Conservation (phyloP, 2,113 vertebrate species). For the Ailuropoda melanoleuca region DNA sequence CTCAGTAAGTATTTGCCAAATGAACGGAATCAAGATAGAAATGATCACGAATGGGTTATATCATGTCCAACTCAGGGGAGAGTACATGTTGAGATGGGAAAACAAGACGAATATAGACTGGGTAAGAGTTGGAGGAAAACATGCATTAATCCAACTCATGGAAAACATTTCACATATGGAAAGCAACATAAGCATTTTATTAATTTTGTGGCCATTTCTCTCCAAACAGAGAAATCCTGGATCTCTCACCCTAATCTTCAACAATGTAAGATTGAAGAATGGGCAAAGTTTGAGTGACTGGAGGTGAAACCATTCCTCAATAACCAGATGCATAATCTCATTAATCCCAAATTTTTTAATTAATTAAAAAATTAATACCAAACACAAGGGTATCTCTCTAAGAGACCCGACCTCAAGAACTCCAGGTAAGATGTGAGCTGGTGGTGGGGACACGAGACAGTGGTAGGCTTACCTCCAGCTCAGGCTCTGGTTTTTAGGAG, state of each 20-base stretch:
- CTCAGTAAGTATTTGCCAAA: neutral
- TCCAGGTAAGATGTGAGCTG: neutral
- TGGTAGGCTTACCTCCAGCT: too few relatives aligned
- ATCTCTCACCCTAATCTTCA: neutral
- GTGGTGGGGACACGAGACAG: accelerated
- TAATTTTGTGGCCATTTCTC: neutral
- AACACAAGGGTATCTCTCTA: neutral
- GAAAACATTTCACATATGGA: neutral
- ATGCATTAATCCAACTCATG: neutral
- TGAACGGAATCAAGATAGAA: neutral
- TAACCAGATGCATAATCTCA: neutral
- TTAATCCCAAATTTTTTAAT: neutral
- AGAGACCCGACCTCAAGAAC: neutral
- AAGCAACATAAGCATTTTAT: neutral
- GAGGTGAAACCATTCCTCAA: neutral
- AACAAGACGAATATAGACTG: neutral
- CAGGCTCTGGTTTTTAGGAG: neutral
- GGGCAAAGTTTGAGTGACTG: neutral
- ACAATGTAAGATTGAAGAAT: neutral
- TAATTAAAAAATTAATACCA: neutral
- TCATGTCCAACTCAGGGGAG: neutral
- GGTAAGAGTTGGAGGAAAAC: neutral
- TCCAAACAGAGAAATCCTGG: neutral
- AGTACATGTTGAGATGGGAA: neutral
- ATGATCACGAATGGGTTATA: neutral